These are phyloP conservation scores for Branchipolynoe longqiensis DNA, from an alignment of 2,888 invertebrate genomes.

Conservation along the genomic window DNA sequence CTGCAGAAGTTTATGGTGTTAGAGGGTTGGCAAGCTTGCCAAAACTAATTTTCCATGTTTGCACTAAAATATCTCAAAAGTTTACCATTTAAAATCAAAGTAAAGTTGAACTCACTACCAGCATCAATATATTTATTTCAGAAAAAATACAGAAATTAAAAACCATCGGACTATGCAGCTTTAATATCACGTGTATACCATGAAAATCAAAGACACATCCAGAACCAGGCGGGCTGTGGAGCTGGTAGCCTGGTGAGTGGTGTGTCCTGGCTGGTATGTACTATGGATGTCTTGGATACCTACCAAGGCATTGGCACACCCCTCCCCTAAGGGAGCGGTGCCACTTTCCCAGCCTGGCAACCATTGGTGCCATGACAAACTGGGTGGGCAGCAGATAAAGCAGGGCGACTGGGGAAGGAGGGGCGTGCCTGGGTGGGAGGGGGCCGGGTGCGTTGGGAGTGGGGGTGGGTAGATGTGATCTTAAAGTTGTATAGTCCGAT, in stretches of 20 bases:
- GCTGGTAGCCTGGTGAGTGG: too few relatives aligned
- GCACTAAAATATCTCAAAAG: too few relatives aligned
- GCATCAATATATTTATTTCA: too few relatives aligned
- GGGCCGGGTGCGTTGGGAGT: not conserved
- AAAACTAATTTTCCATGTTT: too few relatives aligned
- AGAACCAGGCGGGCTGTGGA: not conserved
- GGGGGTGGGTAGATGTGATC: not conserved
- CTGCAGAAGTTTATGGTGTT: too few relatives aligned
- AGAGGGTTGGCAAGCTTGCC: too few relatives aligned
- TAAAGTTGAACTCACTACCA: too few relatives aligned
- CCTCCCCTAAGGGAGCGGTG: not conserved
- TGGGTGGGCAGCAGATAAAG: not conserved
- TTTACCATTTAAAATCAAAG: too few relatives aligned
- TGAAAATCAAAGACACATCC: not conserved
- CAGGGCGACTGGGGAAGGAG: not conserved
- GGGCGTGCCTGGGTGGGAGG: not conserved
- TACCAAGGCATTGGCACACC: not conserved
- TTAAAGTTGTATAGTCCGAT: not conserved
- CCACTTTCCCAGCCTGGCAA: not conserved
- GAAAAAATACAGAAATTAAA: too few relatives aligned
- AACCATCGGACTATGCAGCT: too few relatives aligned
- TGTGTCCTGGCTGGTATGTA: too few relatives aligned
- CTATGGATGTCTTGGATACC: constrained; percentile 7
- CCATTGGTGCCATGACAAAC: constrained; percentile 22
- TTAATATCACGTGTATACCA: too few relatives aligned